Base-by-base conservation (phyloP, 2,113 vertebrate genomes). In the Tichodroma muraria region DNA sequence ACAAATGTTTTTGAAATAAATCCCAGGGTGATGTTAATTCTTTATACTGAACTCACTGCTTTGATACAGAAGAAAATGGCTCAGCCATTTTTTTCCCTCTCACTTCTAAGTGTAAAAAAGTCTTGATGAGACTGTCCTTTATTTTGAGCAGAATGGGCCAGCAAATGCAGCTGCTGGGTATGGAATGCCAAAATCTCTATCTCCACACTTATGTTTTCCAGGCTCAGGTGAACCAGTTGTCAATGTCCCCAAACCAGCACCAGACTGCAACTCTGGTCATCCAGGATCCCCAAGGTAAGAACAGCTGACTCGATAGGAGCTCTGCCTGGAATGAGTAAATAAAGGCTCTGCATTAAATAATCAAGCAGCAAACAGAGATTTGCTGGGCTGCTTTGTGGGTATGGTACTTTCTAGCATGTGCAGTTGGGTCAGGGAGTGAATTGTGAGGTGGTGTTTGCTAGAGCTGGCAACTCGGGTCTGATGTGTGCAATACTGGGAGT, bases 261-360 rank as follows among this genome's bases (percentile, higher is more conserved):
- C 11, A 13, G 53, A 15, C 60, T 77, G 8, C 2, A 5, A 0
- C 28, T 61, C 31, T 45, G 66, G 7, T 49, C 5, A 6, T 44
- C 45, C 50, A 19, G 38, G 80, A 57, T 54, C 16, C 35, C 37
- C 27, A 73, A 93, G 92, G 88, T 93, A 88, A 93, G 88, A 83
- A 68, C 11, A 83, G 40, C 38, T 53, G 63, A 47, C 21, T 84
- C 0, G 0, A 31, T 6, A 57, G 82, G 20, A 79, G 42, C 20
- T 76, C 71, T 88, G 37, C n/a, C 59, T 70, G 45, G 15, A 40
- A 52, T 52, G 71, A 44, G 6, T 30, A 15, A 21, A 21, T 1
- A 24, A 37, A 49, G 37, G 20, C 69, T 72, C 40, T 88, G 19
- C 9, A 2, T 45, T 69, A 28, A 72, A 82, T 54, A 70, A 59